phyloP scores from a whole-genome alignment of 1,140 invertebrate genomes.

The Drosophila ananassae region DNA sequence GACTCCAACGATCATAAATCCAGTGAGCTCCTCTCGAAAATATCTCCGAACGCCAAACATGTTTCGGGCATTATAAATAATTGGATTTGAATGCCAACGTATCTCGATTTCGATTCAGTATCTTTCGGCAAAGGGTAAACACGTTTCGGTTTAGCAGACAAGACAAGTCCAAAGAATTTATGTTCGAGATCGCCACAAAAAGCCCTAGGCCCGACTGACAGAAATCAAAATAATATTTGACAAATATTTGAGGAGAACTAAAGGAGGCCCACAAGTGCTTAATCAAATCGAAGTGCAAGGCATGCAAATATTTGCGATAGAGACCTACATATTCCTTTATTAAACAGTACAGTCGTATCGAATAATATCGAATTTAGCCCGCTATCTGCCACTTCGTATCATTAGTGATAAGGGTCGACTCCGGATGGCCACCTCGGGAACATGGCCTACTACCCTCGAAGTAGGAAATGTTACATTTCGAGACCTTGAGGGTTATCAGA shows the following conservation, averaged over 20 bases:
- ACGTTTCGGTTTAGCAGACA: not conserved
- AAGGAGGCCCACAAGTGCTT: conserved; percentile 12
- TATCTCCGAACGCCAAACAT: not conserved
- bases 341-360: conserved; percentile 21
- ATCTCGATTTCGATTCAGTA: not conserved
- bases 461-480: conserved; percentile 16
- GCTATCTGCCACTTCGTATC: conserved; percentile 32
- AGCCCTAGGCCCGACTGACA: not conserved
- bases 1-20: not conserved
- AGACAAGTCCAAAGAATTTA: not conserved
- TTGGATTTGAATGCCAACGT: not conserved
- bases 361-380: not conserved
- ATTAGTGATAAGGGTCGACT: conserved; percentile 30
- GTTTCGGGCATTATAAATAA: not conserved
- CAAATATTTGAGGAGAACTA: not conserved
- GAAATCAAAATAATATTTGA: not conserved
- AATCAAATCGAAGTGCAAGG: conserved; percentile 33
- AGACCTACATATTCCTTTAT: conserved; percentile 32
- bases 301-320: conserved; percentile 44
- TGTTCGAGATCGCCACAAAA: not conserved
- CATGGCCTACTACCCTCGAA: conserved; percentile 15
- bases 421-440: conserved; percentile 24
- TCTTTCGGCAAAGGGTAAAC: not conserved
- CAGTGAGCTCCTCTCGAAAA: not conserved
- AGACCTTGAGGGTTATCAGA: conserved; percentile 25